phyloP scores from a whole-genome alignment of 2,797 vertebrate genomes.

The Paramormyrops hopkinsi region DNA sequence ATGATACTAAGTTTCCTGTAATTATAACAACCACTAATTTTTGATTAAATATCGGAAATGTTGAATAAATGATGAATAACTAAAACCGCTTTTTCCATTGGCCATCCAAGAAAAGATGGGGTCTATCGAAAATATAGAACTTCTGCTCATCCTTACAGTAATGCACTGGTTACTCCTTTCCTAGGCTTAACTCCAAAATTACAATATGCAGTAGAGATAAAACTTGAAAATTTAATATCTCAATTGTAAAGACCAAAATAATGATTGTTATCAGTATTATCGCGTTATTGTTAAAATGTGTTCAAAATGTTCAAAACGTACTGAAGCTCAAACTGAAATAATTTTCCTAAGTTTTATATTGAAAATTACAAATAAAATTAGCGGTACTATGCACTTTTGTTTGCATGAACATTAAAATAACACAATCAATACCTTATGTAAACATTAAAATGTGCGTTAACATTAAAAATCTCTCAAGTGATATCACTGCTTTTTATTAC shows the following conservation, averaged over 20 bases:
- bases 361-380: not conserved
- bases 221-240: not conserved
- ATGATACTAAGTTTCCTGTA: slow-evolving; percentile 1
- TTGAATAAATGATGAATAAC: not conserved
- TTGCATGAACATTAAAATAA: not conserved
- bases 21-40: slow-evolving; percentile 7
- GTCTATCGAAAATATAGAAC: not conserved
- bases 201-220: not conserved
- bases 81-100: not conserved
- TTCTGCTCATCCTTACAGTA: not conserved
- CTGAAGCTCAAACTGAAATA: not conserved
- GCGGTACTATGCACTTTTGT: not conserved
- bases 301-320: not conserved
- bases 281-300: not conserved
- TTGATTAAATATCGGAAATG: not conserved
- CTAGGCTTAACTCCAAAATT: not conserved
- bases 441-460: not conserved
- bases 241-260: not conserved
- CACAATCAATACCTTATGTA: not conserved
- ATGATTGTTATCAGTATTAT: not conserved
- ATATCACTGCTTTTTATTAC: not conserved
- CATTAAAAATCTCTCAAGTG: not conserved
- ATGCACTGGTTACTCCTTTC: not conserved
- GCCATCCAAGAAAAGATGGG: not conserved
- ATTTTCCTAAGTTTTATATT: not conserved